Conservation (phyloP, 2,888 invertebrate species). For the Vannuccia rotundouncinata region DNA sequence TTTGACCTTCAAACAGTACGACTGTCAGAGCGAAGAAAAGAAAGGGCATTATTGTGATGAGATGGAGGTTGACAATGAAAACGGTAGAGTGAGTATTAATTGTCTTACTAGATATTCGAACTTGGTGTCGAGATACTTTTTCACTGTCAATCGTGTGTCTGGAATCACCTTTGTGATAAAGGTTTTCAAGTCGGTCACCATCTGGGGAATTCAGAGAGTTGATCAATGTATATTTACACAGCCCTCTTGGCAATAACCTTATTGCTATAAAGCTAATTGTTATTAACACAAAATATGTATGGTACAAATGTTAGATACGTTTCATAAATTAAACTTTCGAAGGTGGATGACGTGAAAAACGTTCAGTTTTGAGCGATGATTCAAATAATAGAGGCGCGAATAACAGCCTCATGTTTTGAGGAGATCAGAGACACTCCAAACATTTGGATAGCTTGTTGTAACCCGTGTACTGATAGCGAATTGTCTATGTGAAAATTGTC, state of each 20-base stretch:
- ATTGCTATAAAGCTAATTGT: neutral
- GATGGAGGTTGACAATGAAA: neutral
- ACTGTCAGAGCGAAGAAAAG: conserved; percentile 56
- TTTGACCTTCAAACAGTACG: conserved; percentile 96
- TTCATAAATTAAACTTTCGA: too few relatives aligned
- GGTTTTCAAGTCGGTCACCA: conserved; percentile 85
- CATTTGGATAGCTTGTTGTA: too few relatives aligned
- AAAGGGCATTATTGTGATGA: neutral
- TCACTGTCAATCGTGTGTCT: conserved; percentile 89
- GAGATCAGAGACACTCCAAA: too few relatives aligned
- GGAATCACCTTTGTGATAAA: conserved; percentile 92
- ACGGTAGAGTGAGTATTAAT: neutral
- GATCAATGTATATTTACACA: neutral
- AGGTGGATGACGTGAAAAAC: too few relatives aligned
- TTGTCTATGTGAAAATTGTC: too few relatives aligned
- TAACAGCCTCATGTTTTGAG: too few relatives aligned
- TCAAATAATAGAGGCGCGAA: too few relatives aligned
- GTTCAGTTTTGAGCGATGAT: too few relatives aligned
- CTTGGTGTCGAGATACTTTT: conserved; percentile 94
- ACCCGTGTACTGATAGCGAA: too few relatives aligned
- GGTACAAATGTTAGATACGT: too few relatives aligned
- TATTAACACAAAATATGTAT: too few relatives aligned
- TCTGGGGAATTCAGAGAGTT: conserved; percentile 60
- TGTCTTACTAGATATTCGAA: conserved; percentile 80
- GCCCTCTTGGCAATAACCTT: neutral